These are phyloP conservation scores for Trinectes maculatus DNA, from an alignment of 2,113 vertebrate genomes.

Conservation along the genomic window DNA sequence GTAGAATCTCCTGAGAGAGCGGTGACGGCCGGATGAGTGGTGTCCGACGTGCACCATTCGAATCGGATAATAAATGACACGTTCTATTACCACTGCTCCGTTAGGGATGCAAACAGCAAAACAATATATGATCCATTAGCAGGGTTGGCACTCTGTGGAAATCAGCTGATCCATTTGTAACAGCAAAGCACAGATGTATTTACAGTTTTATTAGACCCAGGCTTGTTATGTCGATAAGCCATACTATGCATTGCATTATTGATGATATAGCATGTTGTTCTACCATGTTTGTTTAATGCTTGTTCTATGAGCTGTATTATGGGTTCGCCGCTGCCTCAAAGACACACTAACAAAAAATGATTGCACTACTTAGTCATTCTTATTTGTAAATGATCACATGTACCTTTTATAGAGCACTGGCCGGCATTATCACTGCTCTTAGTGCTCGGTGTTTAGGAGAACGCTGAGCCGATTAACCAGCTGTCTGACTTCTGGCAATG, in stretches of 20 bases:
- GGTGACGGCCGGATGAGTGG: neutral
- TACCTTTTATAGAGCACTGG: constrained; percentile 37
- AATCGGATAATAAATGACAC: constrained; percentile 43
- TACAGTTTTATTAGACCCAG: neutral
- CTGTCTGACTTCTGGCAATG: constrained; percentile 56
- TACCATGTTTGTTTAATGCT: neutral
- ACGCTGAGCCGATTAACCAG: constrained; percentile 72
- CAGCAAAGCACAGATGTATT: neutral
- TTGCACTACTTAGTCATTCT: constrained; percentile 26
- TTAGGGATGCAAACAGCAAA: constrained; percentile 28
- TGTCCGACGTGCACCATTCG: constrained; percentile 28
- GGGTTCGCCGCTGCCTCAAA: neutral
- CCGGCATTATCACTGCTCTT: constrained; percentile 68
- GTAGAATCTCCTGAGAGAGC: constrained; percentile 8
- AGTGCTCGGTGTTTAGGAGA: constrained; percentile 57
- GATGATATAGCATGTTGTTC: neutral
- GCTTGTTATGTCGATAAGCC: neutral
- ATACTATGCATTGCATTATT: neutral
- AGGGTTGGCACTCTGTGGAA: neutral
- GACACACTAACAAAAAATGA: neutral
- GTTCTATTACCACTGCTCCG: constrained; percentile 4
- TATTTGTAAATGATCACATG: constrained; percentile 40
- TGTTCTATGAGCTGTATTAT: neutral
- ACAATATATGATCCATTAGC: constrained; percentile 21
- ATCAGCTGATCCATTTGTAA: neutral